phyloP scores from a whole-genome alignment of 1,140 invertebrate genomes.

The Nixonia krombeini region DNA sequence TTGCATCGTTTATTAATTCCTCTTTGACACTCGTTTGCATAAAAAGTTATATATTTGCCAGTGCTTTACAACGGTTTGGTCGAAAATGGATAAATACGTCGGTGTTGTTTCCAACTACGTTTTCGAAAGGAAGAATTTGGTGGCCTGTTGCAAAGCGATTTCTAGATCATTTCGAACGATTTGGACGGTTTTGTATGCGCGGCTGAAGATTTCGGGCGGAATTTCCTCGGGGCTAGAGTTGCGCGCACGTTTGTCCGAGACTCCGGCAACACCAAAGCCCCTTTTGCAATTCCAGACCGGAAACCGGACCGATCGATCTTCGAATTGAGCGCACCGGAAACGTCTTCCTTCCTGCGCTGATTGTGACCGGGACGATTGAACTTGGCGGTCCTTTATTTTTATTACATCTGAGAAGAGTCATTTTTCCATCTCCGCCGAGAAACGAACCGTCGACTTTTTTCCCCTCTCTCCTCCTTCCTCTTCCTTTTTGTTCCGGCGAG shows the following conservation, averaged over 20 bases:
- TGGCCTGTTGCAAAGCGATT: background rate
- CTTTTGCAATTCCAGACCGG: constrained; percentile 31
- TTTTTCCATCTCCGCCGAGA: constrained; percentile 27
- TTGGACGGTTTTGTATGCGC: background rate
- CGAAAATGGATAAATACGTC: too few relatives aligned
- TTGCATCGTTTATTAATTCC: too few relatives aligned
- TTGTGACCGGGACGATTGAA: constrained; percentile 45
- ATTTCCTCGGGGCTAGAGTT: constrained; percentile 5
- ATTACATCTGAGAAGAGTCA: constrained; percentile 42
- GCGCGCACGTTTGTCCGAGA: constrained; percentile 37
- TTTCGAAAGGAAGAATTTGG: background rate
- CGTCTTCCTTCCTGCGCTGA: constrained; percentile 44
- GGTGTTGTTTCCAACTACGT: too few relatives aligned
- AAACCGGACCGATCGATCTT: constrained; percentile 41
- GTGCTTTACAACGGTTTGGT: too few relatives aligned
- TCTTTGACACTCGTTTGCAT: too few relatives aligned
- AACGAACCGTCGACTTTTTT: constrained; percentile 25
- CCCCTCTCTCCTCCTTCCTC: too few relatives aligned
- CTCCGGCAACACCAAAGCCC: constrained; percentile 25
- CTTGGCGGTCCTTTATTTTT: constrained; percentile 34
- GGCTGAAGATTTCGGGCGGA: too few relatives aligned
- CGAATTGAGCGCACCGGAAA: constrained; percentile 35
- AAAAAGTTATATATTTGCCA: too few relatives aligned
- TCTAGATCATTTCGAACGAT: background rate
- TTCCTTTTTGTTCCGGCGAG: too few relatives aligned